A percentile compares a stretch with the other conserved stretches of the same genome.
These are phyloP conservation scores for Heliconius nattereri DNA, from an alignment of 1,140 invertebrate genomes.

Conservation along the genomic window DNA sequence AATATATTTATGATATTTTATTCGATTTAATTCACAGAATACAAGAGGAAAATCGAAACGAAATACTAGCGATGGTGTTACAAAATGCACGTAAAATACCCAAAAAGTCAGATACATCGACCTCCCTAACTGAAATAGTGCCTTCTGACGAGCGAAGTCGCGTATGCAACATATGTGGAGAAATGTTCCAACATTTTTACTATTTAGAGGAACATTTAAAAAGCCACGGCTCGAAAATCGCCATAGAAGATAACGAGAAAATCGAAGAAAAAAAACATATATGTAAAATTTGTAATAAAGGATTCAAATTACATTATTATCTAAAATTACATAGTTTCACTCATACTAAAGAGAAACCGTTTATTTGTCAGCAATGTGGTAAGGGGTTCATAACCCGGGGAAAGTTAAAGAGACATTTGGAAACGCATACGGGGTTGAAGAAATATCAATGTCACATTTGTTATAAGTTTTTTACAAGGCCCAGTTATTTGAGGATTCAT, in stretches of 20 bases:
- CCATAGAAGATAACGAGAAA: conserved; percentile 67
- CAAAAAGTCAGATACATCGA: conserved; percentile 48
- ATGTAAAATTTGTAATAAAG: conserved; percentile 82
- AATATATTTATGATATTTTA: not conserved
- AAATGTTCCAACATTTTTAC: conserved; percentile 81
- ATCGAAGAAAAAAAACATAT: conserved; percentile 78
- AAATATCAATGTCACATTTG: conserved; percentile 80
- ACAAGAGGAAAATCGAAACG: conserved; percentile 63
- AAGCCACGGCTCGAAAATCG: conserved; percentile 77
- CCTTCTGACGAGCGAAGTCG: conserved; percentile 65
- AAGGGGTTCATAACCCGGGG: conserved; percentile 76
- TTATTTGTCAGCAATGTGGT: conserved; percentile 72
- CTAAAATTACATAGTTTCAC: conserved; percentile 72
- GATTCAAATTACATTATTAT: conserved; percentile 79
- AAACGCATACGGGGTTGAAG: conserved; percentile 68
- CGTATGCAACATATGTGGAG: conserved; percentile 82
- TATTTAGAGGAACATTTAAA: conserved; percentile 82
- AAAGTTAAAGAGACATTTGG: conserved; percentile 71
- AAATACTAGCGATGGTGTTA: conserved; percentile 69
- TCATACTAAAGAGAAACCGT: conserved; percentile 72
- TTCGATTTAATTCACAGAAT: conserved; percentile 47
- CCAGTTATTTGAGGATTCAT: conserved; percentile 68
- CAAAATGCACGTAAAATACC: conserved; percentile 69
- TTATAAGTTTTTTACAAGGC: conserved; percentile 74
- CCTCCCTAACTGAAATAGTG: conserved; percentile 46